A percentile compares a stretch with the other conserved stretches of the same genome.
These are phyloP conservation scores for Acipenser ruthenus DNA, from an alignment of 2,797 vertebrate genomes.

Conservation along the genomic window DNA sequence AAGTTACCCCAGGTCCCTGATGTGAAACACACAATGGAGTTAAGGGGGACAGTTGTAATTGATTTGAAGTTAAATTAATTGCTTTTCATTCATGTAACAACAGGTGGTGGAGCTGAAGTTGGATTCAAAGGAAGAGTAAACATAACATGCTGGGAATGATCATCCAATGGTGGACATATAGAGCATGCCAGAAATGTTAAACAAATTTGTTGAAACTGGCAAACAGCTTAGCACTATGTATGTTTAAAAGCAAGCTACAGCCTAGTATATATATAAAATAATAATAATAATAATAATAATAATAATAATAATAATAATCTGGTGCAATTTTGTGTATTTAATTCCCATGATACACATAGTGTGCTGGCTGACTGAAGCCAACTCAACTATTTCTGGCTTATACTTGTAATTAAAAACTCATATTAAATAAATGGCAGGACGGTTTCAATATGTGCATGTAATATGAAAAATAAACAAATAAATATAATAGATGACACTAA, in stretches of 20 bases:
- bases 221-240: too few relatives aligned
- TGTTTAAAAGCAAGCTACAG: too few relatives aligned
- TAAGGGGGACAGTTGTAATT: neutral
- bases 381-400: too few relatives aligned
- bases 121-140: neutral
- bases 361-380: too few relatives aligned
- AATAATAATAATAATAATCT: too few relatives aligned
- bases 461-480: neutral
- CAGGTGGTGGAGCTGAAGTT: neutral
- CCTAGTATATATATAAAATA: too few relatives aligned
- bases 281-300: too few relatives aligned
- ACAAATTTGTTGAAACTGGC: too few relatives aligned
- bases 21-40: neutral
- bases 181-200: neutral
- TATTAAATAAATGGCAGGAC: too few relatives aligned
- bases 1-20: neutral
- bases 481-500: neutral
- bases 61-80: slow-evolving; percentile 10
- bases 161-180: neutral
- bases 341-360: too few relatives aligned
- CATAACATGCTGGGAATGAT: neutral
- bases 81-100: neutral
- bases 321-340: too few relatives aligned
- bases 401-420: too few relatives aligned
- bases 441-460: neutral